A percentile compares a stretch with the other conserved stretches of the same genome.
These are phyloP conservation scores for Lophotriccus pileatus DNA, from an alignment of 2,797 vertebrate species.

Conservation along the genomic window DNA sequence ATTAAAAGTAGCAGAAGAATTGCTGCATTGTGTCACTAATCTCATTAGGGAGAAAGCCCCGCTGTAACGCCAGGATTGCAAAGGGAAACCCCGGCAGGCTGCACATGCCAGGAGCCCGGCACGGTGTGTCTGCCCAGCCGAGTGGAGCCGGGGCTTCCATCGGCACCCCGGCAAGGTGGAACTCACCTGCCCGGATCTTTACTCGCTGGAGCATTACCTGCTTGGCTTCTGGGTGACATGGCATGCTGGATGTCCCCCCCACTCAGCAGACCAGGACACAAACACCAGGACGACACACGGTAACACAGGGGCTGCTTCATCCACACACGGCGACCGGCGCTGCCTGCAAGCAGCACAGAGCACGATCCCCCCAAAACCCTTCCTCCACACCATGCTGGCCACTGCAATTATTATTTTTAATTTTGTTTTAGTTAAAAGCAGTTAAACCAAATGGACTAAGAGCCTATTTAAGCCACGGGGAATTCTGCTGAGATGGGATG, in stretches of 20 bases:
- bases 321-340: accelerated
- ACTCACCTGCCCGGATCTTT: not conserved
- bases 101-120: not conserved
- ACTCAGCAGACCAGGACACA: not conserved
- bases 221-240: accelerated
- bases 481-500: not conserved
- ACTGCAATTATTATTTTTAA: not conserved
- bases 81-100: not conserved
- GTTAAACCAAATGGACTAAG: not conserved
- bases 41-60: slow-evolving; percentile 20
- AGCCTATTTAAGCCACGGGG: not conserved
- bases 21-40: not conserved
- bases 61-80: not conserved
- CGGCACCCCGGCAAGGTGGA: accelerated
- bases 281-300: not conserved
- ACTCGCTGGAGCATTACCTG: accelerated
- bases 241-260: not conserved
- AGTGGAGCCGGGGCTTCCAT: accelerated
- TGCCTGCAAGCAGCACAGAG: not conserved
- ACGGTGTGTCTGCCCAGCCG: not conserved
- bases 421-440: not conserved
- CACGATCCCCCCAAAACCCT: not conserved
- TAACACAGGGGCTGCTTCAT: not conserved
- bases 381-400: not conserved
- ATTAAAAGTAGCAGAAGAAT: slow-evolving; percentile 30